phyloP scores from a whole-genome alignment of 2,888 invertebrate species.

The Holacanthella duospinosa region DNA sequence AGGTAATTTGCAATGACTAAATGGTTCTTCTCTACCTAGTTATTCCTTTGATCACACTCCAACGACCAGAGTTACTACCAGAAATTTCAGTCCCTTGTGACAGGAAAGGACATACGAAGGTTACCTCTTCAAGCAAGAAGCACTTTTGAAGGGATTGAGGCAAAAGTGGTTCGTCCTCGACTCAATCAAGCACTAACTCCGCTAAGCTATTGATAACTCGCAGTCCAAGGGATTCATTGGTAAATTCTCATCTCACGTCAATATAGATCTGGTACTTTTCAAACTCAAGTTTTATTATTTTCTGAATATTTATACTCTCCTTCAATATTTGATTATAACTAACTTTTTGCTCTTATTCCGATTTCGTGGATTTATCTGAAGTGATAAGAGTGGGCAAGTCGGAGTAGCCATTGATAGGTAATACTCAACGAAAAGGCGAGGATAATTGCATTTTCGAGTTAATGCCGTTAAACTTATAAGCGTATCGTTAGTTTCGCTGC shows the following conservation, averaged over 20 bases:
- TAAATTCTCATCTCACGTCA: conserved; percentile 42
- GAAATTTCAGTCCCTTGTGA: conserved; percentile 82
- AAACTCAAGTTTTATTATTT: conserved; percentile 6
- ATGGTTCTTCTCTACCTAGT: no score
- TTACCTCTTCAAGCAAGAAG: conserved; percentile 85
- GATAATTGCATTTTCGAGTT: neutral
- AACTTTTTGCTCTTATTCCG: conserved; percentile 22
- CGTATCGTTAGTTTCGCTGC: conserved; percentile 93
- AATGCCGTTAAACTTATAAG: conserved; percentile 60
- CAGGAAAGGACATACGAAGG: conserved; percentile 92
- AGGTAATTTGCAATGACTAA: no score
- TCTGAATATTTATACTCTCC: neutral
- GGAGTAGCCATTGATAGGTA: no score
- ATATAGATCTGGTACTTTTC: no score
- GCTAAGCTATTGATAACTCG: conserved; percentile 87
- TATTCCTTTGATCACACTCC: no score
- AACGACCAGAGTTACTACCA: no score
- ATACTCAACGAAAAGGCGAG: neutral
- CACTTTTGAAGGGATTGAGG: conserved; percentile 95
- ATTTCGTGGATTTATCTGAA: conserved; percentile 62
- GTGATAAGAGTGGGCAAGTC: neutral
- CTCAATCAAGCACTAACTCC: conserved; percentile 88
- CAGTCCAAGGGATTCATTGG: conserved; percentile 91
- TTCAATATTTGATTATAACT: neutral
- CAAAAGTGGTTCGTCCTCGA: conserved; percentile 97